A percentile compares a stretch with the other conserved stretches of the same genome.
phyloP scores from a whole-genome alignment of 92 coral and sea anemone species.

The Galaxea fascicularis region DNA sequence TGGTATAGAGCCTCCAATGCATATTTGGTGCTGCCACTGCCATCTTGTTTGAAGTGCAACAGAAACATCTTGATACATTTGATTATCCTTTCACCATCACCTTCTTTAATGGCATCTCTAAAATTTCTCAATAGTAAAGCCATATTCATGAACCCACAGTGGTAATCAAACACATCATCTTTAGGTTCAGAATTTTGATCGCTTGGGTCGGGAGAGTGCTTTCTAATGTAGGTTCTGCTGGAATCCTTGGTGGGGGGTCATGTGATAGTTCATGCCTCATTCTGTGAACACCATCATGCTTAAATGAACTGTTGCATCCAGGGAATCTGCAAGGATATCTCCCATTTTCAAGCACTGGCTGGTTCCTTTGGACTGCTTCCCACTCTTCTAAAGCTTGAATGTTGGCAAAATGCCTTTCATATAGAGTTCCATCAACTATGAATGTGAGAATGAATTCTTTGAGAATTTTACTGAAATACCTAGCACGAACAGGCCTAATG shows the following conservation, averaged over 20 bases:
- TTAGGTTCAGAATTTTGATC: slow-evolving; percentile 50
- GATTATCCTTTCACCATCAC: slow-evolving; percentile 60
- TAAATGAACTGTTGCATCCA: slow-evolving; percentile 57
- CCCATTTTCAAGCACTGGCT: slow-evolving; percentile 53
- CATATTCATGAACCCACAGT: slow-evolving; percentile 72
- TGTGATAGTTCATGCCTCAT: slow-evolving; percentile 66
- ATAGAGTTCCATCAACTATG: slow-evolving; percentile 46
- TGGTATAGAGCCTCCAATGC: slow-evolving; percentile 47
- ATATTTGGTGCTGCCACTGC: slow-evolving; percentile 56
- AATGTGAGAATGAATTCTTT: slow-evolving; percentile 49
- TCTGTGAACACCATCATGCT: slow-evolving; percentile 58
- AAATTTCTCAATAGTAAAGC: slow-evolving; percentile 63
- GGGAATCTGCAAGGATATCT: slow-evolving; percentile 66
- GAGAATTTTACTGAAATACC: slow-evolving; percentile 19
- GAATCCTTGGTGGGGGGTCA: slow-evolving; percentile 65
- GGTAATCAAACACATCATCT: slow-evolving; percentile 73
- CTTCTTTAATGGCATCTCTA: slow-evolving; percentile 59
- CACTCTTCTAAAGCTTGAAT: slow-evolving; percentile 63
- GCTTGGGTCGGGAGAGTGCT: slow-evolving; percentile 37
- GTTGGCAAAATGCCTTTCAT: slow-evolving; percentile 45
- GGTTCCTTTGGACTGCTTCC: slow-evolving; percentile 46
- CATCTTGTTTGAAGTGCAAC: slow-evolving; percentile 60
- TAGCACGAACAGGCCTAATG: slow-evolving; percentile 23
- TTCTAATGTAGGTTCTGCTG: slow-evolving; percentile 29
- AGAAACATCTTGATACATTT: slow-evolving; percentile 60